These are phyloP conservation scores for Eupithecia vulgata DNA, from an alignment of 2,888 invertebrate genomes.

Conservation along the genomic window DNA sequence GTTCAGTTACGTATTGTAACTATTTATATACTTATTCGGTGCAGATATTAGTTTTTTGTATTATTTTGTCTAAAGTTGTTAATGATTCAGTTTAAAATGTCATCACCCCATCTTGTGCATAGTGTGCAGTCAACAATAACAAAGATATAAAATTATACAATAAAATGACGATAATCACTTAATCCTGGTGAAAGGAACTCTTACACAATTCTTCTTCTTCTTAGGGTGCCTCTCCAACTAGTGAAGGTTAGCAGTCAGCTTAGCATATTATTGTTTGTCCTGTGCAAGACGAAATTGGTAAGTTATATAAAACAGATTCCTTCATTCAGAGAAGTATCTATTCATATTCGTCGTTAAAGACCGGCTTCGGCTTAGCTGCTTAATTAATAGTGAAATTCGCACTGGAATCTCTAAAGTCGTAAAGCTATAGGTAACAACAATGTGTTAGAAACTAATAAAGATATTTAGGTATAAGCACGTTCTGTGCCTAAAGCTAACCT, in stretches of 20 bases:
- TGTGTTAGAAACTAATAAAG: slow-evolving; percentile 5
- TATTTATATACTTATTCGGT: neutral
- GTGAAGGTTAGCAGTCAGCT: no score
- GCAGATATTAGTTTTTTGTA: neutral
- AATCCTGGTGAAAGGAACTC: neutral
- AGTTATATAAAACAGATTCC: neutral
- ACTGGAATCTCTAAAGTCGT: neutral
- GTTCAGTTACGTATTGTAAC: neutral
- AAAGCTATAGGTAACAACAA: neutral
- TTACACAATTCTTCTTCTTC: no score
- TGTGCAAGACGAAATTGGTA: no score
- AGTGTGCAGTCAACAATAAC: slow-evolving; percentile 21
- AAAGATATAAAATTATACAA: neutral
- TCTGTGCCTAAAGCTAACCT: slow-evolving; percentile 3
- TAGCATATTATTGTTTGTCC: no score
- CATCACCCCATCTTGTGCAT: slow-evolving; percentile 21
- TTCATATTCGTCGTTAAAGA: neutral
- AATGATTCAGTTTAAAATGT: slow-evolving; percentile 16
- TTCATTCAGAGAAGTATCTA: neutral
- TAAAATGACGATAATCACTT: neutral
- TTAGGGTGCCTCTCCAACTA: no score
- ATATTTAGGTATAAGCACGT: neutral
- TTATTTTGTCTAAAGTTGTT: neutral
- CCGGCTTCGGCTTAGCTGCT: neutral
- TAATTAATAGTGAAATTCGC: slow-evolving; percentile 1